Conservation (phyloP, 2,888 invertebrate species). For the Callosobruchus maculatus region DNA sequence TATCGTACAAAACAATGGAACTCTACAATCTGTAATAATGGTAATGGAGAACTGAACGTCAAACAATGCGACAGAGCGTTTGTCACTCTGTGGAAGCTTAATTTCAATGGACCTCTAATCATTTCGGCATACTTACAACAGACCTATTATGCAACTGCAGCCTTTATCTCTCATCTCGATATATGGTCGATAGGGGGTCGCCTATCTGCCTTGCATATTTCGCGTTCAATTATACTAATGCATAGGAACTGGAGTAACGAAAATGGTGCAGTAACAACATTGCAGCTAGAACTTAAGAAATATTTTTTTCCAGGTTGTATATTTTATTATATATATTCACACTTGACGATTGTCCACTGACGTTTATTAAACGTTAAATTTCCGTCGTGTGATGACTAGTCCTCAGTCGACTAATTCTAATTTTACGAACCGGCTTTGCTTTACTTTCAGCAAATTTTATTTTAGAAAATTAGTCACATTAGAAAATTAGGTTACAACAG, state of each 20-base stretch:
- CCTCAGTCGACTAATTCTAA: too few species aligned
- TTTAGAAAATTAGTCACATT: too few species aligned
- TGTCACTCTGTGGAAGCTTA: neutral
- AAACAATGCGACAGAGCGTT: neutral
- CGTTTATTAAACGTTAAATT: too few species aligned
- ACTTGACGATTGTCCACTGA: too few species aligned
- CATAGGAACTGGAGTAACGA: neutral
- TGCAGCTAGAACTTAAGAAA: too few species aligned
- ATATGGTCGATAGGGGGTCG: neutral
- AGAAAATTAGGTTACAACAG: too few species aligned
- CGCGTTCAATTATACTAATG: neutral
- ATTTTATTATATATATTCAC: too few species aligned
- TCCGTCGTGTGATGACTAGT: too few species aligned
- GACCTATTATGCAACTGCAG: neutral
- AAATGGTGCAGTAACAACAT: neutral
- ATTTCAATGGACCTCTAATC: neutral
- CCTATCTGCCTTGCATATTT: neutral
- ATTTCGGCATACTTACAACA: neutral
- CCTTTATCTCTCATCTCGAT: neutral
- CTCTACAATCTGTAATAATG: neutral
- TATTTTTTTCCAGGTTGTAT: too few species aligned
- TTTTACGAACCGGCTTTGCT: too few species aligned
- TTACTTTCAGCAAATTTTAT: too few species aligned
- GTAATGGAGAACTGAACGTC: neutral
- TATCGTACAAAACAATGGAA: neutral